phyloP scores from a whole-genome alignment of 2,797 vertebrate species.

The Neopelma chrysocephalum region DNA sequence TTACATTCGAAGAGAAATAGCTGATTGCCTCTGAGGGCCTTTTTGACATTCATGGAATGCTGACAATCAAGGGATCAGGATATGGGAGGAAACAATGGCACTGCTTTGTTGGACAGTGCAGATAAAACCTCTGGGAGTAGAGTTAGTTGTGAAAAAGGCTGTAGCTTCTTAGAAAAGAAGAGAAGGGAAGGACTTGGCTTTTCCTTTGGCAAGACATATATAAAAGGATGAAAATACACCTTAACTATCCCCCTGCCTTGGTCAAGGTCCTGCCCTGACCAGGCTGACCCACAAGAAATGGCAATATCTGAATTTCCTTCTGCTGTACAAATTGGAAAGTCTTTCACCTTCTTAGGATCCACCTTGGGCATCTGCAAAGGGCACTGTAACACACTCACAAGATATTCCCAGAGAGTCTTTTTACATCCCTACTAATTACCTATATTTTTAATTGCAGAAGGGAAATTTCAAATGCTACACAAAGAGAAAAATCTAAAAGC shows the following conservation, averaged over 20 bases:
- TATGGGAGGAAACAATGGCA: neutral
- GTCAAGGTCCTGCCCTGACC: neutral
- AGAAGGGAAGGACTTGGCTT: neutral
- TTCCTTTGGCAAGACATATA: neutral
- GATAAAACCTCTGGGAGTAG: neutral
- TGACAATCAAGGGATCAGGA: neutral
- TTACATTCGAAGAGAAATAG: neutral
- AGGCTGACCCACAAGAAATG: neutral
- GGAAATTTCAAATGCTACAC: neutral
- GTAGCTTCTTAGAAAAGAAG: neutral
- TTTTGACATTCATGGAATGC: neutral
- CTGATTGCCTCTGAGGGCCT: neutral
- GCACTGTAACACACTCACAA: neutral
- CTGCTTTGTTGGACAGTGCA: neutral
- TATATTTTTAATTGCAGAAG: slow-evolving; percentile 42
- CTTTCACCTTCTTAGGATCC: neutral
- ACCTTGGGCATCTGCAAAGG: neutral
- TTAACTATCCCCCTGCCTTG: neutral
- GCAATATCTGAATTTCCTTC: neutral
- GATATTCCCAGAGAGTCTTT: neutral
- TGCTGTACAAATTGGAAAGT: neutral
- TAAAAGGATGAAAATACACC: neutral
- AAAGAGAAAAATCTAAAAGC: slow-evolving; percentile 22
- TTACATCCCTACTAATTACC: slow-evolving; percentile 22
- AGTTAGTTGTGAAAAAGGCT: neutral